A percentile compares a stretch with the other conserved stretches of the same genome.
phyloP scores from a whole-genome alignment of 1,140 invertebrate species.

The Drosophila murphyi region DNA sequence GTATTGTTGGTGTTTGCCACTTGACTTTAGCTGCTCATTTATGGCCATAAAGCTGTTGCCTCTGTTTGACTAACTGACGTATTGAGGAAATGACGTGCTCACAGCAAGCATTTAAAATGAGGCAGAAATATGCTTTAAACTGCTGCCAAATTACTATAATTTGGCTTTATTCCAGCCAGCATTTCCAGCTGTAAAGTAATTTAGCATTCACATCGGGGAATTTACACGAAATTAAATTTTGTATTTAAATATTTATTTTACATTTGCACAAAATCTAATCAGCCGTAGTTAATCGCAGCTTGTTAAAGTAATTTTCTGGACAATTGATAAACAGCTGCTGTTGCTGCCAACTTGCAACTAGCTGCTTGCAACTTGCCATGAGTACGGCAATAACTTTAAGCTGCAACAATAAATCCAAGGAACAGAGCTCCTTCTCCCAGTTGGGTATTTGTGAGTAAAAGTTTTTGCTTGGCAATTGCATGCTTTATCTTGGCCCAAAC shows the following conservation, averaged over 20 bases:
- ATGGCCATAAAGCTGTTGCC: conserved; percentile 47
- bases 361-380: neutral
- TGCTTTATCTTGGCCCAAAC: conserved; percentile 64
- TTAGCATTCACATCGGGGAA: too few species aligned
- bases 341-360: conserved; percentile 23
- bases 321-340: conserved; percentile 48
- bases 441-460: conserved; percentile 67
- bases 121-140: conserved; percentile 1
- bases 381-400: conserved; percentile 59
- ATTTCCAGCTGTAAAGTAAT: too few species aligned
- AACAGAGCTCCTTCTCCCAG: conserved; percentile 33
- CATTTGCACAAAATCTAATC: conserved; percentile 40
- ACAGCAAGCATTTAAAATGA: conserved; percentile 49
- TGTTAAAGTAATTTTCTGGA: conserved; percentile 40
- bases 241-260: too few species aligned
- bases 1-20: conserved; percentile 23
- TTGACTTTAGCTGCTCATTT: conserved; percentile 36
- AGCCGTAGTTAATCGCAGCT: conserved; percentile 59
- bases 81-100: conserved; percentile 34
- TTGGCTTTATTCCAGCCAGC: too few species aligned
- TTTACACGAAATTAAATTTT: too few species aligned
- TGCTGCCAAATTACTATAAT: neutral
- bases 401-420: conserved; percentile 65
- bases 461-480: conserved; percentile 68
- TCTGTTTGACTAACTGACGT: conserved; percentile 35